A percentile compares a stretch with the other conserved stretches of the same genome.
These are phyloP conservation scores for Holothuria leucospilota DNA, from an alignment of 53 echinoderm and acorn worm genomes.

Conservation along the genomic window DNA sequence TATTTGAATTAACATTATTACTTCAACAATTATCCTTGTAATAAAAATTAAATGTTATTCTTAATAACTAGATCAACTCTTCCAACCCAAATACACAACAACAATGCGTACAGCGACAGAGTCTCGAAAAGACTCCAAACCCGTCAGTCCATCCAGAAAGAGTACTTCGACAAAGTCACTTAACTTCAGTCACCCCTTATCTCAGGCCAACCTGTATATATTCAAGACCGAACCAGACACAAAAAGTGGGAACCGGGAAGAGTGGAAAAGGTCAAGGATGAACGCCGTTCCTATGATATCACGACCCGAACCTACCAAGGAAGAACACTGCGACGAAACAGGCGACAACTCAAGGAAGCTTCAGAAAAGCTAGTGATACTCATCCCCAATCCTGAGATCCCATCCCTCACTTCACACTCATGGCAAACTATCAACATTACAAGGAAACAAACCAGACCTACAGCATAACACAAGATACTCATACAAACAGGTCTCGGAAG, in stretches of 20 bases:
- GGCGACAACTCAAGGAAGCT: conserved; percentile 1
- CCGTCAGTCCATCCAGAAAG: too few species aligned
- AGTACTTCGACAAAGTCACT: neutral
- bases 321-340: conserved; percentile 49
- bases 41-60: too few species aligned
- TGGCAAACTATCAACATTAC: neutral
- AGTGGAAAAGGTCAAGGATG: conserved; percentile 56
- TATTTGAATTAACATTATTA: too few species aligned
- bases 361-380: neutral
- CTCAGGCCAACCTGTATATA: conserved; percentile 5
- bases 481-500: neutral
- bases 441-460: neutral
- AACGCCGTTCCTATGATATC: conserved; percentile 73
- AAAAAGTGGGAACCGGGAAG: conserved; percentile 65
- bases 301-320: conserved; percentile 69
- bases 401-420: neutral
- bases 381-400: neutral
- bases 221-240: conserved; percentile 19
- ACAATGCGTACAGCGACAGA: too few species aligned
- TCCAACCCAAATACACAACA: too few species aligned
- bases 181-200: neutral
- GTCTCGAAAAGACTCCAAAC: too few species aligned
- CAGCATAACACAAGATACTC: neutral
- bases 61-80: too few species aligned
- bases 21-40: too few species aligned